These are phyloP conservation scores for Solenopsis invicta DNA, from an alignment of 1,140 invertebrate species.

Conservation along the genomic window DNA sequence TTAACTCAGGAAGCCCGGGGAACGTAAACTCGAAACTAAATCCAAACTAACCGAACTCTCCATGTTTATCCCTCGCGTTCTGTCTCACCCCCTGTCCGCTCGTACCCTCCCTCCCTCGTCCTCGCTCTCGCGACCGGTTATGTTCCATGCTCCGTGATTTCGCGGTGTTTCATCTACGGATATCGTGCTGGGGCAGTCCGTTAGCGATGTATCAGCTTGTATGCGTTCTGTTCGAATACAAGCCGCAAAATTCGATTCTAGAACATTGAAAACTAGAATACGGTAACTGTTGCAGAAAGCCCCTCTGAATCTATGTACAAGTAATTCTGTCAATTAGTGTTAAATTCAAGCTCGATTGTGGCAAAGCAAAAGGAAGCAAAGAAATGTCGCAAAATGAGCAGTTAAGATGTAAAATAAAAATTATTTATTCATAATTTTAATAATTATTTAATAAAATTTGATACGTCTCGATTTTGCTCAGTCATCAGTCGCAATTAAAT, in stretches of 20 bases:
- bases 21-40: constrained; percentile 84
- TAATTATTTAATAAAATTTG: no score
- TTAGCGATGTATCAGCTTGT: neutral
- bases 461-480: no score
- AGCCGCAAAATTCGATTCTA: neutral
- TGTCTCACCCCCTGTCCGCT: neutral
- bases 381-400: no score
- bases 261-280: neutral
- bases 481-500: no score
- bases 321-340: no score
- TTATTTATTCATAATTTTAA: no score
- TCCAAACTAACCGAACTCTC: constrained; percentile 80
- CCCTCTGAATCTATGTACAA: neutral
- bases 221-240: constrained; percentile 11
- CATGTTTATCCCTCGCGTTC: constrained; percentile 62
- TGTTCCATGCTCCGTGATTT: constrained; percentile 69
- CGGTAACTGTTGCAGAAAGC: neutral
- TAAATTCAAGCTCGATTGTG: no score
- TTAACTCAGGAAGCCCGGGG: constrained; percentile 80
- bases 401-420: no score
- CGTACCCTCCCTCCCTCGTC: neutral
- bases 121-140: constrained; percentile 51
- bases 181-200: constrained; percentile 32
- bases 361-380: no score
- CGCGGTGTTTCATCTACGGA: constrained; percentile 65